Base-by-base conservation (phyloP, 2,113 vertebrate genomes). In the Ivindomyrus marchei region DNA sequence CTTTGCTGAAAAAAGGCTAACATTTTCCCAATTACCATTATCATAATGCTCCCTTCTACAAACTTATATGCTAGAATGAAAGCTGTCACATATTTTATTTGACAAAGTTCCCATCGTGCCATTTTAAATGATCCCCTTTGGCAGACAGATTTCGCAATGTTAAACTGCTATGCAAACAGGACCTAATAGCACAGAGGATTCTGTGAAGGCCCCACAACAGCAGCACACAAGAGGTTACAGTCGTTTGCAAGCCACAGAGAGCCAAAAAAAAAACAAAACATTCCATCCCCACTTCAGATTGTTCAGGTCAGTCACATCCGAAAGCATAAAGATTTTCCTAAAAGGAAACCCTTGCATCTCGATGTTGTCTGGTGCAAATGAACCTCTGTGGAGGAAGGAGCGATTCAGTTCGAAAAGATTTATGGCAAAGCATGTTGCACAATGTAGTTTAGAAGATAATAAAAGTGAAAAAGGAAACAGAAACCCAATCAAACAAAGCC, bases 161-260 rank as follows among this genome's bases (percentile, higher is more conserved):
- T 77, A 74, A 87, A 47, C 46, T 10, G 92, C 4, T 87, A 92
- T 90, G 91, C 88, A 92, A 92, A 90, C 87, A 52, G 8, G 46
- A 89, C 86, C 85, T 88, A 87, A 83, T 89, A 88, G 70, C 36
- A 89, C 62, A 86, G 89, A 39, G 21, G 24, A 24, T 50, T 80
- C 10, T 58, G 89, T 19, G 87, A 52, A 53, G 45, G 8, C 74
- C 15, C 3, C 15, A 21, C 36, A 46, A 39, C 0, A n/a, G 85
- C 49, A 88, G 45, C 53, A 56, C 52, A 89, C 80, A 19, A 85
- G 89, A 58, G 88, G 88, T 21, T 56, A 42, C 17, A 56, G 36
- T 56, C 11, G 21, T 50, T 89, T 39, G 70, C 36, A 89, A 88
- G 50, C 46, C 74, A 58, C 47, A 89, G 47, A 47, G 17, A 50